These are phyloP conservation scores for Timema cristinae DNA, from an alignment of 2,888 invertebrate genomes.

Conservation along the genomic window DNA sequence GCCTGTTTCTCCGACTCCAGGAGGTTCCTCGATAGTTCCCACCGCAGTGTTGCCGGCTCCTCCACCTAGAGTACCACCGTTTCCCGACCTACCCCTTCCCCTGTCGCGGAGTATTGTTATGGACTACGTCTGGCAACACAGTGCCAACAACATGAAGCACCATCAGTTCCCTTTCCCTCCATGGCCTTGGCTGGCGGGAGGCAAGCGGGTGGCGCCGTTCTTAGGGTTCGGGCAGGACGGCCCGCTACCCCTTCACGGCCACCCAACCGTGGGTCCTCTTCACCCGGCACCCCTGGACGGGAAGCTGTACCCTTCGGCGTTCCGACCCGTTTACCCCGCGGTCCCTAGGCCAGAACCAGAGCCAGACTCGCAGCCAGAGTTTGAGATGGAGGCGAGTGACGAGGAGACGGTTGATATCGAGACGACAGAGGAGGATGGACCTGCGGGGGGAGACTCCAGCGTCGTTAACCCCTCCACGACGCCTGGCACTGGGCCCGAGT, in stretches of 20 bases:
- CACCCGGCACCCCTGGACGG: constrained; percentile 35
- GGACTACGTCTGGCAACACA: constrained; percentile 75
- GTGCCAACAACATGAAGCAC: constrained; percentile 34
- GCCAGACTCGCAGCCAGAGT: not conserved
- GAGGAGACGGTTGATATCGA: constrained; percentile 85
- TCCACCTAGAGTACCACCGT: constrained; percentile 48
- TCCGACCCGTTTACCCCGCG: constrained; percentile 52
- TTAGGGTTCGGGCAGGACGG: constrained; percentile 18
- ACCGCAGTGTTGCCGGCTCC: constrained; percentile 37
- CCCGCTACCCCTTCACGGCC: constrained; percentile 16
- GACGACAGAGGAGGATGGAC: constrained; percentile 70
- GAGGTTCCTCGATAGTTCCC: constrained; percentile 18
- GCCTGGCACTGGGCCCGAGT: too few species aligned
- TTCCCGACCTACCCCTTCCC: constrained; percentile 53
- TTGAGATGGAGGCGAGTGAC: constrained; percentile 46
- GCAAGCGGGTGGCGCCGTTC: constrained; percentile 24
- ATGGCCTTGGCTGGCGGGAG: constrained; percentile 48
- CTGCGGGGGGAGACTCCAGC: too few species aligned
- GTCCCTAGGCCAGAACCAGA: constrained; percentile 16
- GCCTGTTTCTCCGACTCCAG: constrained; percentile 43
- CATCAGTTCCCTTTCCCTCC: constrained; percentile 59
- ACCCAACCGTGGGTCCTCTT: constrained; percentile 17
- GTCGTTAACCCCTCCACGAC: too few species aligned
- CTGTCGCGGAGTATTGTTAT: constrained; percentile 65
- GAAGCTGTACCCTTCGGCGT: constrained; percentile 53